phyloP scores from a whole-genome alignment of 2,888 invertebrate species.

The Anoplius nigerrimus region DNA sequence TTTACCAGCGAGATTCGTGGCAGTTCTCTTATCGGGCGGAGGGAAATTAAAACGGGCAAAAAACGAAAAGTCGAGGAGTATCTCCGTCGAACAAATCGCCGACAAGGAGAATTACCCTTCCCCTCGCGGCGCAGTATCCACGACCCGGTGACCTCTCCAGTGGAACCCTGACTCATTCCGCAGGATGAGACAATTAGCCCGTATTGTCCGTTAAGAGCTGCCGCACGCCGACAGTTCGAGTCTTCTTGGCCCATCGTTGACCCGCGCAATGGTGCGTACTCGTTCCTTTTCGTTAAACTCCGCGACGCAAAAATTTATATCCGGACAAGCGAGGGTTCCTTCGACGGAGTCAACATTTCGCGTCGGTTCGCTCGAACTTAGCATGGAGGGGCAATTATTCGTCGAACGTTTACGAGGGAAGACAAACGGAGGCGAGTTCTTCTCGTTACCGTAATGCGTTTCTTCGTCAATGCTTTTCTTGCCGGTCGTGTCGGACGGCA shows the following conservation, averaged over 20 bases:
- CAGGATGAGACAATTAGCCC: slow-evolving; percentile 4
- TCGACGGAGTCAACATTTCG: too few species aligned
- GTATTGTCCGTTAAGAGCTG: neutral
- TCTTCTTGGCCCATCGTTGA: neutral
- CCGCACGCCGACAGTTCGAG: neutral
- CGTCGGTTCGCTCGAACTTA: too few species aligned
- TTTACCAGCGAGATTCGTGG: too few species aligned
- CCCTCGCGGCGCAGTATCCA: slow-evolving; percentile 2
- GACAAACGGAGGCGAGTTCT: neutral
- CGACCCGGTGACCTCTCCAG: neutral
- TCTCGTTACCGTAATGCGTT: slow-evolving; percentile 14
- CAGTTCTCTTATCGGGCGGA: neutral
- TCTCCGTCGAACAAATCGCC: neutral
- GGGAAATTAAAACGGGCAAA: neutral
- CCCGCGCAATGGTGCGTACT: too few species aligned
- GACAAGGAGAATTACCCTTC: neutral
- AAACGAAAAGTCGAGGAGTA: neutral
- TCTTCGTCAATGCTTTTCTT: slow-evolving; percentile 5
- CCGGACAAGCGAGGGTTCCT: too few species aligned
- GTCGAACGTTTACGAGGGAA: neutral
- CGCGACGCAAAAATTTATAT: too few species aligned
- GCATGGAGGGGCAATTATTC: neutral
- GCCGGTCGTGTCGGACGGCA: neutral
- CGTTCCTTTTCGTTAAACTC: too few species aligned
- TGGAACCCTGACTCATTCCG: neutral